These are phyloP conservation scores for Tragelaphus scriptus DNA, from an alignment of 2,113 vertebrate genomes.

Conservation along the genomic window DNA sequence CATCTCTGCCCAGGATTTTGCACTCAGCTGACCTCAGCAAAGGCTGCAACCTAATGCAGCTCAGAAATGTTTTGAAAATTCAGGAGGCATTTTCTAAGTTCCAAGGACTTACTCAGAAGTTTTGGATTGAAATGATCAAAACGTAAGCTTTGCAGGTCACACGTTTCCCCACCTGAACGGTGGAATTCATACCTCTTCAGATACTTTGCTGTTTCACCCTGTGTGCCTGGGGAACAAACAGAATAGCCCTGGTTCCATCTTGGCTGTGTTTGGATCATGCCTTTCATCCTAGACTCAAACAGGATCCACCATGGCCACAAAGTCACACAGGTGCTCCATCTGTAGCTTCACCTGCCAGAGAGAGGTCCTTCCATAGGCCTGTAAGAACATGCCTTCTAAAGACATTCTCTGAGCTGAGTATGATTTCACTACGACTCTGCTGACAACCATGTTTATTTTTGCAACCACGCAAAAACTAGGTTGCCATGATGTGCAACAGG, in stretches of 20 bases:
- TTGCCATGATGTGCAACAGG: background rate
- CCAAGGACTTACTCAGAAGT: constrained; percentile 13
- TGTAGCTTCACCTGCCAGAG: background rate
- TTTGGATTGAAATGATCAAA: constrained; percentile 37
- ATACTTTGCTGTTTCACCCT: background rate
- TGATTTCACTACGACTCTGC: background rate
- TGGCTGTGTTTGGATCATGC: background rate
- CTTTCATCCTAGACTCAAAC: background rate
- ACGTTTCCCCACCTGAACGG: background rate
- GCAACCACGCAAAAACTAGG: background rate
- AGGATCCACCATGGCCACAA: background rate
- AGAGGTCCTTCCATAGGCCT: background rate
- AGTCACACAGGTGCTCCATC: background rate
- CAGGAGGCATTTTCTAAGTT: background rate
- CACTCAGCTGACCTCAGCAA: background rate
- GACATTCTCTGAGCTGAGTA: background rate
- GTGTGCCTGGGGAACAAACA: background rate
- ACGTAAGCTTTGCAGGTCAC: constrained; percentile 15
- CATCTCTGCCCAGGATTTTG: background rate
- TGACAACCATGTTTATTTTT: background rate
- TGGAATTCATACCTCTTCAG: background rate
- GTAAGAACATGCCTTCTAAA: background rate
- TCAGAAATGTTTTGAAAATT: background rate
- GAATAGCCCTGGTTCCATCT: background rate
- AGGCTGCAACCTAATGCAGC: background rate